These are phyloP conservation scores for Eubucco bourcierii DNA, from an alignment of 2,113 vertebrate species.

Conservation along the genomic window DNA sequence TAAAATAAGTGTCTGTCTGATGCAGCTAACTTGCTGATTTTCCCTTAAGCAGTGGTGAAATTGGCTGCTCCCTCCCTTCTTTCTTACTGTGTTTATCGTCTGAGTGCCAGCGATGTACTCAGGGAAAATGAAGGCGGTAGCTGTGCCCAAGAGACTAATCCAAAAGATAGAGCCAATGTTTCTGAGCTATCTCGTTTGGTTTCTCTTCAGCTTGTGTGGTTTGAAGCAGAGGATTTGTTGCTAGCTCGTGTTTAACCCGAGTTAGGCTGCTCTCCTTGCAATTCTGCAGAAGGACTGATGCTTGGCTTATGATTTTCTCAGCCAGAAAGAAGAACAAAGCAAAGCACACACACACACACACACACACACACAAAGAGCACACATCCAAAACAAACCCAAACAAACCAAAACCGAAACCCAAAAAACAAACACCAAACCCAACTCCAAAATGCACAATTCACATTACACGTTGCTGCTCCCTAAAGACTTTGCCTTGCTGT, in stretches of 20 bases:
- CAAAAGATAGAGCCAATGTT: not conserved
- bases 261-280: not conserved
- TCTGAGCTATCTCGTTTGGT: slow-evolving; percentile 8
- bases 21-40: not conserved
- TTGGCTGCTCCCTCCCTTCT: not conserved
- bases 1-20: not conserved
- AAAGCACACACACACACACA: too few species aligned
- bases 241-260: not conserved
- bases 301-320: too few species aligned
- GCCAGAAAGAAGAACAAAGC: too few species aligned
- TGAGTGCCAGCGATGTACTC: not conserved
- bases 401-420: too few species aligned
- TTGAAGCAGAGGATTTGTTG: not conserved
- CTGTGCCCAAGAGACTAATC: not conserved
- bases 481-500: not conserved
- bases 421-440: too few species aligned
- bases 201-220: not conserved
- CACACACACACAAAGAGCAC: too few species aligned
- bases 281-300: too few species aligned
- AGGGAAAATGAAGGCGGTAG: not conserved
- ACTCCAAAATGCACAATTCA: too few species aligned
- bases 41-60: not conserved
- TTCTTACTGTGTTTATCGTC: not conserved
- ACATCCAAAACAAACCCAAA: too few species aligned
- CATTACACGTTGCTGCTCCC: not conserved